These are phyloP conservation scores for Brachionus sp. DNA, from an alignment of 1,140 invertebrate species.

Conservation along the genomic window DNA sequence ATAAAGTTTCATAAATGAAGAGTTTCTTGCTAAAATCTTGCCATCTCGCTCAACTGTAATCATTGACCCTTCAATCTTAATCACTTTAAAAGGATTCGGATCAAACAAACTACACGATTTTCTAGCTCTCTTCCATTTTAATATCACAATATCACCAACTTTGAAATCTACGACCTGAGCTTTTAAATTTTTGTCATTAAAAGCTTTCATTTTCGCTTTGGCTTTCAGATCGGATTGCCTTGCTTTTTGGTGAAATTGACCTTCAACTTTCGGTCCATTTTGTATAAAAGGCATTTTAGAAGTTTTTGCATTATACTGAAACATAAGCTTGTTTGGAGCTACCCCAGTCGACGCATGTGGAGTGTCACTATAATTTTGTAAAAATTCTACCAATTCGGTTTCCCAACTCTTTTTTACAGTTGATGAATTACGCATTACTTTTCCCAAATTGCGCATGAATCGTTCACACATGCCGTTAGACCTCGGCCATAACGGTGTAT, in stretches of 20 bases:
- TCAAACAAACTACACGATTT: not conserved
- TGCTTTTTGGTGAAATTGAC: not conserved
- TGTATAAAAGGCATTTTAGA: not conserved
- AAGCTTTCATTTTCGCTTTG: constrained; percentile 9
- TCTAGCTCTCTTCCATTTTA: constrained; percentile 4
- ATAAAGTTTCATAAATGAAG: constrained; percentile 9
- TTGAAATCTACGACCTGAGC: not conserved
- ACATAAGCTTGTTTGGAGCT: constrained; percentile 1
- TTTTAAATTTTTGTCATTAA: constrained; percentile 22
- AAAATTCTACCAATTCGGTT: not conserved
- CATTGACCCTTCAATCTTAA: constrained; percentile 13
- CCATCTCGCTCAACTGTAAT: not conserved
- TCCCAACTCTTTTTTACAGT: not conserved
- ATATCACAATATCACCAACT: not conserved
- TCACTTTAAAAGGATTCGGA: not conserved
- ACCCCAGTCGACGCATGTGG: constrained; percentile 6
- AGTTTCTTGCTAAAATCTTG: constrained; percentile 13
- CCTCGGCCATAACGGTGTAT: constrained; percentile 47
- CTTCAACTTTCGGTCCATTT: not conserved
- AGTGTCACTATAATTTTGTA: not conserved
- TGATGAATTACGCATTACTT: constrained; percentile 18
- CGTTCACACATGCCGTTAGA: constrained; percentile 47
- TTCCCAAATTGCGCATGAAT: constrained; percentile 46
- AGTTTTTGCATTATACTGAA: constrained; percentile 11
- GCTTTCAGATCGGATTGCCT: not conserved